These are phyloP conservation scores for Procambarus clarkii DNA, from an alignment of 1,140 invertebrate species.

Conservation along the genomic window DNA sequence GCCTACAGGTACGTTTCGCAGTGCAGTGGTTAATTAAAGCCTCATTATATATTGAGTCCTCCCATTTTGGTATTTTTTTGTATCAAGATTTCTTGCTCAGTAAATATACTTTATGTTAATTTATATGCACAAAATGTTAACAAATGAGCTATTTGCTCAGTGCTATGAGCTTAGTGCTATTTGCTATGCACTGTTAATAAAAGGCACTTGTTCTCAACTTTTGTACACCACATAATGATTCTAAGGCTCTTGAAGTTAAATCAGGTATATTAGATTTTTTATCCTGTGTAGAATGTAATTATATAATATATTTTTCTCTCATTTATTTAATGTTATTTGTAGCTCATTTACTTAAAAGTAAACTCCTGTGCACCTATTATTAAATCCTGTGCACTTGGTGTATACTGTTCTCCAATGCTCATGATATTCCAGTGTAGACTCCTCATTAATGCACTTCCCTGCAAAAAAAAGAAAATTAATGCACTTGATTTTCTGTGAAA, in stretches of 20 bases:
- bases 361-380: background rate
- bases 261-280: background rate
- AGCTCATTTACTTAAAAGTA: background rate
- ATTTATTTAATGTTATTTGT: background rate
- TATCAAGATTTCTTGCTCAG: background rate
- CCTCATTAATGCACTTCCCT: too few relatives aligned
- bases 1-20: too few relatives aligned
- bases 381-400: conserved; percentile 6
- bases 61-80: too few relatives aligned
- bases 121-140: background rate
- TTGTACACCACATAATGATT: conserved; percentile 11
- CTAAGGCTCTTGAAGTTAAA: background rate
- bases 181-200: background rate
- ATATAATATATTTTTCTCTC: background rate
- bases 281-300: background rate
- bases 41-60: too few relatives aligned
- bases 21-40: too few relatives aligned
- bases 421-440: too few relatives aligned
- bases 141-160: background rate
- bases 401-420: background rate
- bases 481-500: too few relatives aligned
- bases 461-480: too few relatives aligned
- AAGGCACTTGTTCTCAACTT: background rate
- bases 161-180: background rate
- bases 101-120: background rate